These are phyloP conservation scores for Agrypnia vestita DNA, from an alignment of 1,140 invertebrate genomes.

Conservation along the genomic window DNA sequence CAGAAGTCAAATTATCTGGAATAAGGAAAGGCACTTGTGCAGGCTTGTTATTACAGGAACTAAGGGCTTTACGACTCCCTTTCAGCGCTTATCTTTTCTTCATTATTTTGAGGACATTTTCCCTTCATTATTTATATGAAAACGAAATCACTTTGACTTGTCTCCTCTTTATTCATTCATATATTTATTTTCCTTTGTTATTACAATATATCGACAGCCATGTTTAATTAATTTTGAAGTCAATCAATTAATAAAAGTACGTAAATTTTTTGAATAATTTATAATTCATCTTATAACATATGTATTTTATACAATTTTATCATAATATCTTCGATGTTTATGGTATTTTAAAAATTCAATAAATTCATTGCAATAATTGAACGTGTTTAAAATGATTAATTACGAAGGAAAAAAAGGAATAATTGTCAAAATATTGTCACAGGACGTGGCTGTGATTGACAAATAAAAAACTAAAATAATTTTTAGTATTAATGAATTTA, in stretches of 20 bases:
- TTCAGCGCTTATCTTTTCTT: slow-evolving; percentile 48
- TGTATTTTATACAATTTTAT: no score
- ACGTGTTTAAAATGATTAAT: no score
- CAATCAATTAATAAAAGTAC: background rate
- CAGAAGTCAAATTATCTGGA: slow-evolving; percentile 47
- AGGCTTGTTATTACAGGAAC: slow-evolving; percentile 45
- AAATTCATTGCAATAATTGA: no score
- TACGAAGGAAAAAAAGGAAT: no score
- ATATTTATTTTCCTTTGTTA: slow-evolving; percentile 35
- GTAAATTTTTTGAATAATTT: no score
- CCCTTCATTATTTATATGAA: slow-evolving; percentile 55
- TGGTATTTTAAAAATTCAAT: no score
- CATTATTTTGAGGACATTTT: slow-evolving; percentile 55
- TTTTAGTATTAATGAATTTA: no score
- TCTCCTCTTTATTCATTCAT: slow-evolving; percentile 23
- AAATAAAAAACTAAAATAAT: no score
- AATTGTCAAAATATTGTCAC: no score
- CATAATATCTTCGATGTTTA: no score
- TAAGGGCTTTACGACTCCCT: slow-evolving; percentile 30
- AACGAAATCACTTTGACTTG: slow-evolving; percentile 47
- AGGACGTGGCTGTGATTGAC: no score
- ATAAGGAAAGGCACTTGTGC: slow-evolving; percentile 28
- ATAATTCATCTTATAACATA: no score
- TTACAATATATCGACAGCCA: background rate
- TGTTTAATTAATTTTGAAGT: slow-evolving; percentile 22